Evolutionary conservation across 2,113 vertebrate genomes (phyloP), one percentile per base, ranked within the genome.

Genomic region (Eptesicus fuscus): DNA sequence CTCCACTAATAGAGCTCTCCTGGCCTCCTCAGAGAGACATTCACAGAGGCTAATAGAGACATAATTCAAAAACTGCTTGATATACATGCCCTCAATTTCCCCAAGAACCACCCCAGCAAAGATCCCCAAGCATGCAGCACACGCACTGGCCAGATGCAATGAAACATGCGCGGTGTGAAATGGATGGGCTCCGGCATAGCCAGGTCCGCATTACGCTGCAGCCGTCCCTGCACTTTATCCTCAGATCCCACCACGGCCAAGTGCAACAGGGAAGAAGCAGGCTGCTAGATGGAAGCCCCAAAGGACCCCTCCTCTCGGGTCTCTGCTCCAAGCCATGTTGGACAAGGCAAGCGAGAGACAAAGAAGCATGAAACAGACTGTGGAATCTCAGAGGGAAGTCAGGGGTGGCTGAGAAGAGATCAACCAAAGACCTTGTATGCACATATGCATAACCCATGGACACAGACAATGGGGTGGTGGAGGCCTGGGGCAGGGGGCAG

Each of bases 51-150:
- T 96, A 97, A 97, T 95, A 96, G 94, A 97, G 96, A 96, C 44
- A 96, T 97, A 96, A 97, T 95, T 97, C 97, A 97, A 97, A 97
- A 96, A 97, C 95, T 93, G 96, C 96, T 97, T 96, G 96, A 97
- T 96, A 96, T 93, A 96, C 97, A 95, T 80, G 92, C 70, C 92
- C 95, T 95, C 84, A 40, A 85, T 95, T 96, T 97, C 92, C 90
- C 95, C 85, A 83, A 96, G 97, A 97, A 97, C 83, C 87, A 96
- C 92, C 90, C 92, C 91, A 90, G 89, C 93, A 83, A 96, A 93
- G 83, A 91, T 91, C 79, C 47, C 63, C 71, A 89, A 94, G 80
- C 90, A 92, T 61, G 77, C 82, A 90, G 12, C 1, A 9, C 16
- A 32, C 47, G 84, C 88, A 61, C 59, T 78, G 93, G 95, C 90